Evolutionary conservation across 2,797 vertebrate genomes (phyloP).

Genomic region (Cossypha polioptera): DNA sequence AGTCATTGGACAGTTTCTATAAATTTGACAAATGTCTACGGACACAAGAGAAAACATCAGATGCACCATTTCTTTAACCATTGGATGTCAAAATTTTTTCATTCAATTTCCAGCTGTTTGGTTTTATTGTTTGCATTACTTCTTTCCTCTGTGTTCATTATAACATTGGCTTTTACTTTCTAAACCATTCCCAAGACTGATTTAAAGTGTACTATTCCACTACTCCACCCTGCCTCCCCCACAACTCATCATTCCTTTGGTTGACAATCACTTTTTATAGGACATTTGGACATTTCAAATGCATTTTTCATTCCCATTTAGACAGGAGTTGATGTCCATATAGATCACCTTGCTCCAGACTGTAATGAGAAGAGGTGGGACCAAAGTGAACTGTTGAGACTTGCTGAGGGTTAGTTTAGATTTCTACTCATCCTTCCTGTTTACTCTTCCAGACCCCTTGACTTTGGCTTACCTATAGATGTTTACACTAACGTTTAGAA

Average conservation of each 20-base stretch:
- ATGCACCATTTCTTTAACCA: background rate
- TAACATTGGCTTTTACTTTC: background rate
- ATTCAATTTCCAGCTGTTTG: background rate
- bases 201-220: background rate
- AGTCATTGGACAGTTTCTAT: background rate
- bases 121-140: background rate
- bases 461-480: background rate
- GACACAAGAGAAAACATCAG: background rate
- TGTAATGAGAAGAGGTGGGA: background rate
- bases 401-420: background rate
- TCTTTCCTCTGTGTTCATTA: background rate
- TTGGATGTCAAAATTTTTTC: background rate
- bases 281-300: background rate
- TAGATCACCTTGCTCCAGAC: background rate
- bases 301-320: background rate
- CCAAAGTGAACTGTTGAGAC: background rate
- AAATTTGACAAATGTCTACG: background rate
- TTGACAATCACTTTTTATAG: background rate
- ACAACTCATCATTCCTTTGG: background rate
- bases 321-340: background rate
- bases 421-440: background rate
- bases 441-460: background rate
- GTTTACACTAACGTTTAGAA: background rate
- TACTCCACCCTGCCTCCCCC: rapidly evolving
- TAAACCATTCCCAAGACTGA: background rate